Percentiles rank a stretch among this genome's conserved stretches.
Conservation (phyloP, 2,888 invertebrate species). For the Mayetiola destructor region DNA sequence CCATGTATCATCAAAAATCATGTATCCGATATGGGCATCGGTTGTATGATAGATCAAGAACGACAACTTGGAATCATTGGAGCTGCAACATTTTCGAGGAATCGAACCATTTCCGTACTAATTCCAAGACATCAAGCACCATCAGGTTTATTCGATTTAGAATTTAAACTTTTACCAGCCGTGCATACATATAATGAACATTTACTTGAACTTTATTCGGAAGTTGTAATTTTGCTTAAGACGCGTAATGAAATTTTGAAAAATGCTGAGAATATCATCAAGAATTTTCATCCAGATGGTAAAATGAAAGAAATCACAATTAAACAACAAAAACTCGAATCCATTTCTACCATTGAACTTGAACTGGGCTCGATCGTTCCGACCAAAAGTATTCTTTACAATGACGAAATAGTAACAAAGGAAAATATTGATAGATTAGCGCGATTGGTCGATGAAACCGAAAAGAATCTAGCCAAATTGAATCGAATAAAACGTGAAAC, state of each 20-base stretch:
- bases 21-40: constrained; percentile 24
- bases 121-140: constrained; percentile 28
- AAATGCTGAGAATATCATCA: not conserved
- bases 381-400: constrained; percentile 24
- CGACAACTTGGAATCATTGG: constrained; percentile 28
- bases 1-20: constrained; percentile 26
- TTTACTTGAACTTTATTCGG: constrained; percentile 4
- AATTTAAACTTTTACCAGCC: constrained; percentile 25
- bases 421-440: constrained; percentile 1
- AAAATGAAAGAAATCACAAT: not conserved
- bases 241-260: not conserved
- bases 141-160: constrained; percentile 28
- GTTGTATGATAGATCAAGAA: constrained; percentile 30
- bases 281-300: not conserved
- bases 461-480: not conserved
- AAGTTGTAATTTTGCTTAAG: constrained; percentile 18
- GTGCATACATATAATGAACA: constrained; percentile 18
- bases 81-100: constrained; percentile 24
- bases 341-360: not conserved
- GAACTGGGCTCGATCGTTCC: constrained; percentile 19
- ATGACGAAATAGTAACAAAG: constrained; percentile 18
- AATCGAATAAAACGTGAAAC: constrained; percentile 14
- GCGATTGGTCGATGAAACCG: not conserved
- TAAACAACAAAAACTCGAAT: not conserved
- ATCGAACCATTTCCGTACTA: constrained; percentile 26